Base-by-base conservation (phyloP, 2,797 vertebrate species). In the Mus caroli region DNA sequence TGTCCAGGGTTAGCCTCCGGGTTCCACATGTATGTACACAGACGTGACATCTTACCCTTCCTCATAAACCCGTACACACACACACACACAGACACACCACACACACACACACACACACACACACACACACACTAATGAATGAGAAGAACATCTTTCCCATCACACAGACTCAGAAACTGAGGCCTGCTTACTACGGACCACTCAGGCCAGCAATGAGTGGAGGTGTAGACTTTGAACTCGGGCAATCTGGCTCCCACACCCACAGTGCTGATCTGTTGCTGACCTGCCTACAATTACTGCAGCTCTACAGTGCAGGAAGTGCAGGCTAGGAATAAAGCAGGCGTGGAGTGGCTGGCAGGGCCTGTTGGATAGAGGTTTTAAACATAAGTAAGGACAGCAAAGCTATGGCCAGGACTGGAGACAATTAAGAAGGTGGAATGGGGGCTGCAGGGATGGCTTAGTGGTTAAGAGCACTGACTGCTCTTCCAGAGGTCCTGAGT, bases 201-300 rank as follows among this genome's bases (percentile, higher is more conserved):
- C 31, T 20, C 54, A 26, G n/a, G 58, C 54, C 24, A 28, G 58
- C 14, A 17, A 28, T 40, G 13, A 52, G n/a, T 80, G 58, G 26
- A 54, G 50, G 34, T 9, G 13, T 90, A 50, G 58, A 90, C 46
- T 90, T 58, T 90, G 76, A 88, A 83, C 69, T 92, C 69, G 22
- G 69, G 76, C n/a, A 54, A n/a, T 37, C 69, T 56, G 24, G 20
- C 24, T 83, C 69, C 40, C 22, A n/a, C 82, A 56, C n/a, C 37
- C 80, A 76, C 20, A 86, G 76, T 92, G 56, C 52, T 77, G 6
- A 56, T 24, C 10, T 58, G 40, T 62, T 28, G 46, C 10, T 15
- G 43, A 13, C 62, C 24, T 62, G 37, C 64, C 64, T 78, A 10
- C 6, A 34, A 69, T 8, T 58, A 76, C 60, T 24, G 83, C 56